A percentile compares a stretch with the other conserved stretches of the same genome.
These are phyloP conservation scores for Azemiops feae DNA, from an alignment of 2,113 vertebrate species.

Conservation along the genomic window DNA sequence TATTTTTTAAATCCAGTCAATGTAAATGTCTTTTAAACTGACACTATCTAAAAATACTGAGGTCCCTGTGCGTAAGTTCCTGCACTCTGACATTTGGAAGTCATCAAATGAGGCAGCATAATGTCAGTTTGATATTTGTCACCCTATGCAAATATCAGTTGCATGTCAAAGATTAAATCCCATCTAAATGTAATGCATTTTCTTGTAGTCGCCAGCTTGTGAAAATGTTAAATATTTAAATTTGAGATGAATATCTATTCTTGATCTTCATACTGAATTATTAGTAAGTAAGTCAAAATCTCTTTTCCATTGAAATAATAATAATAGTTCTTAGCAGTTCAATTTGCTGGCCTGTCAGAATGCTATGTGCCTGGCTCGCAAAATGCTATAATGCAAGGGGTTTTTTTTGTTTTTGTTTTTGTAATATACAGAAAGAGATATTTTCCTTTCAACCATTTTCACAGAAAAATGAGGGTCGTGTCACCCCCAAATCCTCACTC, in stretches of 20 bases:
- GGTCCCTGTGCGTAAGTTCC: slow-evolving; percentile 62
- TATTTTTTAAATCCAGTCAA: slow-evolving; percentile 46
- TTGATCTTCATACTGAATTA: slow-evolving; percentile 52
- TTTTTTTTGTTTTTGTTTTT: neutral
- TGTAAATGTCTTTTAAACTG: slow-evolving; percentile 72
- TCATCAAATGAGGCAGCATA: slow-evolving; percentile 69
- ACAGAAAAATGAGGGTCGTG: neutral
- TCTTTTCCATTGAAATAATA: slow-evolving; percentile 9
- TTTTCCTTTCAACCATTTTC: neutral
- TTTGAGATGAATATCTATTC: slow-evolving; percentile 54
- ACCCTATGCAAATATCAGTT: slow-evolving; percentile 71
- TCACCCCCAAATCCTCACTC: neutral
- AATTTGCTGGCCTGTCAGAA: neutral
- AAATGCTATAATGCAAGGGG: neutral
- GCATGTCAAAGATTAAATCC: slow-evolving; percentile 69
- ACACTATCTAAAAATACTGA: slow-evolving; percentile 64
- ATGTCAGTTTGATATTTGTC: slow-evolving; percentile 77
- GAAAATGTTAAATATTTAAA: slow-evolving; percentile 72
- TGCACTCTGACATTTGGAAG: slow-evolving; percentile 74
- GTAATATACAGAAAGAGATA: neutral
- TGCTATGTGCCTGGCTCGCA: neutral
- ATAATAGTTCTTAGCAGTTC: neutral
- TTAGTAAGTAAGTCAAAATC: slow-evolving; percentile 52
- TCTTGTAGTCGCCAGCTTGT: slow-evolving; percentile 58
- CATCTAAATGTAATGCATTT: slow-evolving; percentile 67